Evolutionary conservation across 92 coral and sea anemone genomes (phyloP).

Genomic region (Paramuricea clavata): DNA sequence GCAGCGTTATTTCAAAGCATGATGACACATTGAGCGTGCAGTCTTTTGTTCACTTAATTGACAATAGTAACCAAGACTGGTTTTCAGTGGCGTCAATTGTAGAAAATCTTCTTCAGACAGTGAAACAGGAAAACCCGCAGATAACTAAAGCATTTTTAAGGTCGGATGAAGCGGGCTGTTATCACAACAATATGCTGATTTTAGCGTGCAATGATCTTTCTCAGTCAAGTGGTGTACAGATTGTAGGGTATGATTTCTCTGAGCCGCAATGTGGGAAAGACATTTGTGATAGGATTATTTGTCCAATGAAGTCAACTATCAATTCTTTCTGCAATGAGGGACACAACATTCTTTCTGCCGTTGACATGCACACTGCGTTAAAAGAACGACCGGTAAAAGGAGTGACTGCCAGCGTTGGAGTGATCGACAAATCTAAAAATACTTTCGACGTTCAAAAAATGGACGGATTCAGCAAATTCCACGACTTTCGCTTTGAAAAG

Average conservation of each 20-base stretch:
- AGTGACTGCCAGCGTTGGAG: not conserved
- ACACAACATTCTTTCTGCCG: constrained; percentile 3
- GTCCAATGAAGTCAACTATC: constrained; percentile 39
- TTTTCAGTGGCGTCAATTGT: constrained; percentile 58
- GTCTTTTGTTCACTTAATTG: constrained; percentile 61
- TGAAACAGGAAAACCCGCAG: constrained; percentile 47
- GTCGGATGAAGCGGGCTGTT: constrained; percentile 70
- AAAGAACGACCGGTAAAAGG: constrained; percentile 7
- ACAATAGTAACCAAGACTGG: constrained; percentile 60
- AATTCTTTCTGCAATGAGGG: constrained; percentile 14
- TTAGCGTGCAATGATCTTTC: constrained; percentile 53
- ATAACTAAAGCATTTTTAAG: constrained; percentile 59
- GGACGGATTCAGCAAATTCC: not conserved
- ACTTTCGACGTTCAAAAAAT: not conserved
- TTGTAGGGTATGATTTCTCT: constrained; percentile 62
- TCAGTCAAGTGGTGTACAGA: constrained; percentile 44
- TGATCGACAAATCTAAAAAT: not conserved
- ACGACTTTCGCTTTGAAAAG: not conserved
- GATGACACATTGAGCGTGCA: constrained; percentile 41
- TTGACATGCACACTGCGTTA: constrained; percentile 12
- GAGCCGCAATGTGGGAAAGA: constrained; percentile 60
- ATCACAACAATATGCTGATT: constrained; percentile 57
- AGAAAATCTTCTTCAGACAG: constrained; percentile 58
- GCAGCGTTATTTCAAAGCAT: constrained; percentile 57
- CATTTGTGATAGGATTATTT: constrained; percentile 49